phyloP scores from a whole-genome alignment of 2,888 invertebrate species.

The Cremastinae sp. region DNA sequence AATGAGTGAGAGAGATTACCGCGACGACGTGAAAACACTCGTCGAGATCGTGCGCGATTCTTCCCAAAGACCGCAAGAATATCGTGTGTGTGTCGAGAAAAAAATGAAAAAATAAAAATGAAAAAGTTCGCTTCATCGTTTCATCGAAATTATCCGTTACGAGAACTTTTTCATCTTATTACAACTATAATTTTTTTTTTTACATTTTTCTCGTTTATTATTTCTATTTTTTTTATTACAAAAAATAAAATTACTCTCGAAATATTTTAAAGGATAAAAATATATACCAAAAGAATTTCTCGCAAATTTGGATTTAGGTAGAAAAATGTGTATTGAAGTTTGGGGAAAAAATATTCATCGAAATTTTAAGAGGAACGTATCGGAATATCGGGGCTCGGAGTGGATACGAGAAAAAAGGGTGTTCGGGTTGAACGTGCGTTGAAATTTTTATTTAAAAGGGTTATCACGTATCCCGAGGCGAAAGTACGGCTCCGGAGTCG shows the following conservation, averaged over 20 bases:
- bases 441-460: constrained; percentile 10
- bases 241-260: too few relatives aligned
- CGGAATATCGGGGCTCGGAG: too few relatives aligned
- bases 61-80: constrained; percentile 40
- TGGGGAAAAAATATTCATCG: too few relatives aligned
- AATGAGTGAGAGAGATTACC: too few relatives aligned
- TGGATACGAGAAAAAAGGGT: constrained; percentile 6
- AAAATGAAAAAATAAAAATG: constrained; percentile 19
- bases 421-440: constrained; percentile 1
- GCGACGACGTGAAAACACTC: constrained; percentile 48
- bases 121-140: constrained; percentile 17
- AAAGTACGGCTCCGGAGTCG: constrained; percentile 1
- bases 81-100: constrained; percentile 39
- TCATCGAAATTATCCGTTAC: constrained; percentile 1
- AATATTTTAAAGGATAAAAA: not conserved
- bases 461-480: not conserved
- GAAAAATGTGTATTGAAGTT: not conserved
- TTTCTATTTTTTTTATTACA: too few relatives aligned
- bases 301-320: not conserved
- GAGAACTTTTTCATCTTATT: not conserved
- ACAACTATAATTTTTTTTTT: too few relatives aligned
- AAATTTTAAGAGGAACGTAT: too few relatives aligned
- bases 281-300: not conserved
- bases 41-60: constrained; percentile 45
- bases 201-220: too few relatives aligned